These are phyloP conservation scores for Lepisosteus osseus DNA, from an alignment of 2,113 vertebrate species.

Conservation along the genomic window DNA sequence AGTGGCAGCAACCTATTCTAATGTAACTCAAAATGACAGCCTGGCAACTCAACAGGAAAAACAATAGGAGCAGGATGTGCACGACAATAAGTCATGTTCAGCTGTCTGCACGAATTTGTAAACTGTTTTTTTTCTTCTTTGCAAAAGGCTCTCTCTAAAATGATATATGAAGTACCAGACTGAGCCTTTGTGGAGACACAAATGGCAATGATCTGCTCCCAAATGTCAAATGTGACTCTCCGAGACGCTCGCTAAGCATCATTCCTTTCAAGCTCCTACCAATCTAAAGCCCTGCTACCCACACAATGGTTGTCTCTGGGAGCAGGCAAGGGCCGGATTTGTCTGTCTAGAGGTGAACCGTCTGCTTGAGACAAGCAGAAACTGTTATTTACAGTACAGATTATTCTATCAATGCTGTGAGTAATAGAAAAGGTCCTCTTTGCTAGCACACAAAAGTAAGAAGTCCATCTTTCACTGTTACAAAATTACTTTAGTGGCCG, in stretches of 20 bases:
- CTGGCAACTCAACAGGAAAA: background rate
- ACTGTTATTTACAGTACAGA: conserved; percentile 7
- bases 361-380: conserved; percentile 17
- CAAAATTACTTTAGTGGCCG: background rate
- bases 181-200: conserved; percentile 42
- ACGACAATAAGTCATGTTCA: conserved; percentile 54
- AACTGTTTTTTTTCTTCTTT: conserved; percentile 41
- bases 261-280: conserved; percentile 28
- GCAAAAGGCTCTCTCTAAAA: conserved; percentile 37
- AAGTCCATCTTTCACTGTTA: background rate
- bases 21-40: background rate
- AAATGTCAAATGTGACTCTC: conserved; percentile 62
- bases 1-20: background rate
- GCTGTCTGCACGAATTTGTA: conserved; percentile 47
- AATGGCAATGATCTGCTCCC: conserved; percentile 58
- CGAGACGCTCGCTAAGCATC: conserved; percentile 43
- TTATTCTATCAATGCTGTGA: background rate
- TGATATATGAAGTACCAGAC: conserved; percentile 51
- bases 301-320: conserved; percentile 32
- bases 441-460: background rate
- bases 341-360: conserved; percentile 28
- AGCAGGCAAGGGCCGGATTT: conserved; percentile 28
- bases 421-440: background rate
- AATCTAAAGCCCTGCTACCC: conserved; percentile 39
- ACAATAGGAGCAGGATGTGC: conserved; percentile 6